phyloP scores from a whole-genome alignment of 2,113 vertebrate genomes.

The Forbesichthys agassizii region DNA sequence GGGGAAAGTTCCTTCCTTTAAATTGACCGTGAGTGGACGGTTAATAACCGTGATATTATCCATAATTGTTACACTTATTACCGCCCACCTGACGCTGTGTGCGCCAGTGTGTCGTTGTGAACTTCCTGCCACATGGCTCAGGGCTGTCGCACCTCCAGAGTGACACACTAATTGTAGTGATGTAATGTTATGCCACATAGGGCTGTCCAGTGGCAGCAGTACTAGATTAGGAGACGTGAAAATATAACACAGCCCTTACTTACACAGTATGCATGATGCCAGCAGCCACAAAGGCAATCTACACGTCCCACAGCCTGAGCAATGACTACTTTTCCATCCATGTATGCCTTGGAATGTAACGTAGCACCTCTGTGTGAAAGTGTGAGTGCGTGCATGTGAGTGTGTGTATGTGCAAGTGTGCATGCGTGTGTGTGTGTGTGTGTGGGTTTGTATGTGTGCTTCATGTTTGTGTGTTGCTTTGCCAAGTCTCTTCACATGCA shows the following conservation, averaged over 20 bases:
- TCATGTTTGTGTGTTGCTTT: slow-evolving; percentile 2
- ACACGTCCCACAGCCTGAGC: slow-evolving; percentile 53
- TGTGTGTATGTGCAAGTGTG: slow-evolving; percentile 8
- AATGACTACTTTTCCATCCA: slow-evolving; percentile 59
- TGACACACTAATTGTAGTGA: slow-evolving; percentile 65
- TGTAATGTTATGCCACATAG: slow-evolving; percentile 69
- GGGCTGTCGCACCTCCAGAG: slow-evolving; percentile 43
- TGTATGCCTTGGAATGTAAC: not conserved
- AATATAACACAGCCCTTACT: slow-evolving; percentile 57
- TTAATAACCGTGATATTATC: slow-evolving; percentile 69
- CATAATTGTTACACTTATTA: slow-evolving; percentile 57
- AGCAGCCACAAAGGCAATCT: slow-evolving; percentile 63
- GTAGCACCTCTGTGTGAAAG: slow-evolving; percentile 3
- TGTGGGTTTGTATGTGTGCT: slow-evolving; percentile 3
- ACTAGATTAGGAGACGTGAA: slow-evolving; percentile 62
- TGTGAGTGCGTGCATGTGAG: slow-evolving; percentile 11
- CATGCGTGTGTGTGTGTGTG: slow-evolving; percentile 7
- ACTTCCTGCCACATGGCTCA: slow-evolving; percentile 39
- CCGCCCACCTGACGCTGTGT: slow-evolving; percentile 54
- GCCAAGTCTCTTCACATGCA: slow-evolving; percentile 43
- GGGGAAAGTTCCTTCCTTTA: slow-evolving; percentile 57
- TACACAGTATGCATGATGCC: slow-evolving; percentile 34
- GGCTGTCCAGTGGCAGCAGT: slow-evolving; percentile 43
- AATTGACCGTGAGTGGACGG: slow-evolving; percentile 67
- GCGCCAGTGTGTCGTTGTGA: slow-evolving; percentile 38